Evolutionary conservation across 2,888 invertebrate genomes (phyloP).

Genomic region (Cryptophagus acutangulus): DNA sequence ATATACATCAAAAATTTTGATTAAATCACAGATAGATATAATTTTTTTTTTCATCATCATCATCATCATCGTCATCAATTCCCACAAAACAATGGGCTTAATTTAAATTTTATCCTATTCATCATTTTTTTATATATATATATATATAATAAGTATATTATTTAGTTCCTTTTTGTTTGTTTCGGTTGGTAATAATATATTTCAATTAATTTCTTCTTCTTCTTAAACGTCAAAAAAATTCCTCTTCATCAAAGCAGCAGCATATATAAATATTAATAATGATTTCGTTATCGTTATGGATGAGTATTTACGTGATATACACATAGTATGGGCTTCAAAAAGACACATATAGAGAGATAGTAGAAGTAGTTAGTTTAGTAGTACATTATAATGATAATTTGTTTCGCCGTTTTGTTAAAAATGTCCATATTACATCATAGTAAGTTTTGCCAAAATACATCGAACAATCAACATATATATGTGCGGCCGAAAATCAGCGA

Average conservation of each 20-base stretch:
- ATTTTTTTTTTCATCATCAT: constrained; percentile 48
- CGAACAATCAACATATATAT: constrained; percentile 38
- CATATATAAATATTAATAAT: constrained; percentile 41
- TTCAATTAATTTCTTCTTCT: too few relatives aligned
- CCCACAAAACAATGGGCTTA: too few relatives aligned
- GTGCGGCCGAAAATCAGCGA: constrained; percentile 18
- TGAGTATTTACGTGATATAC: too few relatives aligned
- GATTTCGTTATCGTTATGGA: constrained; percentile 53
- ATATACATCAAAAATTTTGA: constrained; percentile 58
- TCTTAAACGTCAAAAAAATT: too few relatives aligned
- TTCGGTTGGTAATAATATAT: too few relatives aligned
- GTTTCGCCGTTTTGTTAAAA: constrained; percentile 32
- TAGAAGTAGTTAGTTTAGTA: too few relatives aligned
- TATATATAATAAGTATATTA: constrained; percentile 29
- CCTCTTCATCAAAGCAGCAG: constrained; percentile 48
- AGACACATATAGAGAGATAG: constrained; percentile 49
- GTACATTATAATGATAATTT: constrained; percentile 43
- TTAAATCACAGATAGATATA: constrained; percentile 57
- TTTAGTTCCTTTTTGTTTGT: too few relatives aligned
- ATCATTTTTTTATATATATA: constrained; percentile 31
- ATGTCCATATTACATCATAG: too few relatives aligned
- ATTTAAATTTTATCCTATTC: too few relatives aligned
- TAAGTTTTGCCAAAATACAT: constrained; percentile 43
- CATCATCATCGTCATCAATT: too few relatives aligned
- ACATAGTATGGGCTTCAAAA: too few relatives aligned